A percentile compares a stretch with the other conserved stretches of the same genome.
phyloP scores from a whole-genome alignment of 2,888 invertebrate genomes.

The Leucoptera coffeella region DNA sequence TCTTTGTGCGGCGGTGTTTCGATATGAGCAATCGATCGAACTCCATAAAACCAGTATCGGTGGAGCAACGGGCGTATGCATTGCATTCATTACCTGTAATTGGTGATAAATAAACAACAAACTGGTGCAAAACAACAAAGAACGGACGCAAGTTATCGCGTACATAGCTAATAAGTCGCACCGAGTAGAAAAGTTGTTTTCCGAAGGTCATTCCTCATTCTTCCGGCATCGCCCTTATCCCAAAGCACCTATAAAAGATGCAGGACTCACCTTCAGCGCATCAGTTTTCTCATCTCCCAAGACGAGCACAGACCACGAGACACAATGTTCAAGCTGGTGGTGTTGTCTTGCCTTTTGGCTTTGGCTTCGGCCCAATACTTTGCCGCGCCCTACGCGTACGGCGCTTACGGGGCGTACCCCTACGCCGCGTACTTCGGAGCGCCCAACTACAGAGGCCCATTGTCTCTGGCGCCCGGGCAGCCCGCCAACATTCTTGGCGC shows the following conservation, averaged over 20 bases:
- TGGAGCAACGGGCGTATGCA: too few species aligned
- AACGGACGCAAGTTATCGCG: too few species aligned
- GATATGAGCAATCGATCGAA: too few species aligned
- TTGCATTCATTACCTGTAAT: too few species aligned
- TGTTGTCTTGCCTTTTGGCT: constrained; percentile 57
- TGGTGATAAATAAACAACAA: too few species aligned
- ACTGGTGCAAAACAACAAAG: too few species aligned
- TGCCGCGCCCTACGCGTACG: constrained; percentile 13
- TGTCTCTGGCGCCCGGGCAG: constrained; percentile 36
- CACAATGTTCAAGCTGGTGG: constrained; percentile 51
- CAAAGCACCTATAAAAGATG: constrained; percentile 21
- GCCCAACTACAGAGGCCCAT: constrained; percentile 27
- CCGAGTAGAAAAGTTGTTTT: constrained; percentile 23
- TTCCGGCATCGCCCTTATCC: constrained; percentile 20
- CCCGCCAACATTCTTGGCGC: constrained; percentile 33
- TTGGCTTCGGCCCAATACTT: constrained; percentile 30
- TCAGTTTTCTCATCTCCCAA: constrained; percentile 25
- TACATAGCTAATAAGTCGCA: too few species aligned
- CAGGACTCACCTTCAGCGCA: constrained; percentile 12
- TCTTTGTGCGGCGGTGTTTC: too few species aligned
- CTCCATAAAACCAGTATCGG: too few species aligned
- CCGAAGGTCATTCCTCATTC: constrained; percentile 21
- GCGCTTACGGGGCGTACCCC: constrained; percentile 4
- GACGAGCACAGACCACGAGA: constrained; percentile 36
- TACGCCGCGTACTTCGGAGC: constrained; percentile 6